phyloP scores from a whole-genome alignment of 2,113 vertebrate genomes.

The Pogona vitticeps region DNA sequence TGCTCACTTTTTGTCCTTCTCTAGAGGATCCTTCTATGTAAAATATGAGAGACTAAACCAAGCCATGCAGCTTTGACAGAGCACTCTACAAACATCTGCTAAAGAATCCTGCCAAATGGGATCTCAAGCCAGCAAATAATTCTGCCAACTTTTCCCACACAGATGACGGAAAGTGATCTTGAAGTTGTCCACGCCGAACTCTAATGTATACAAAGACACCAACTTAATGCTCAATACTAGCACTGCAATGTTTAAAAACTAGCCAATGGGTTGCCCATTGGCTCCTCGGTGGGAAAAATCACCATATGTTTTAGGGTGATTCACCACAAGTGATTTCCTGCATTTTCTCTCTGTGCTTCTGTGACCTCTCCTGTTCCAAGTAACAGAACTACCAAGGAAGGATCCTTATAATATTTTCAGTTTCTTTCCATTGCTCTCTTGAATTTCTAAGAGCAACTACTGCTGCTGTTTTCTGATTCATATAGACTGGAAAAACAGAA shows the following conservation, averaged over 20 bases:
- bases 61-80: constrained; percentile 27
- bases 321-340: constrained; percentile 21
- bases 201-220: background rate
- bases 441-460: constrained; percentile 11
- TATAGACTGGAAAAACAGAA: background rate
- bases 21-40: constrained; percentile 32
- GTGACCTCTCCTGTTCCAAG: background rate
- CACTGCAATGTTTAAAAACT: background rate
- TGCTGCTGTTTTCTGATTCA: background rate
- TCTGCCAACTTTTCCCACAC: constrained; percentile 66
- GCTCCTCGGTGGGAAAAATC: background rate
- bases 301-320: fast-evolving
- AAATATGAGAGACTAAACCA: constrained; percentile 32
- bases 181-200: constrained; percentile 42
- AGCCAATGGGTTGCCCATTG: constrained; percentile 15
- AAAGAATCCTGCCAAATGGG: constrained; percentile 62
- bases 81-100: constrained; percentile 67
- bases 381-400: background rate
- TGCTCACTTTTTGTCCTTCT: constrained; percentile 33
- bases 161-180: constrained; percentile 66
- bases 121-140: constrained; percentile 59
- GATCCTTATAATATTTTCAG: background rate
- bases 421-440: constrained; percentile 27
- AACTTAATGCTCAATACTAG: constrained; percentile 16
- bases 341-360: background rate